phyloP scores from a whole-genome alignment of 2,888 invertebrate species.

The Daptonema setosum region DNA sequence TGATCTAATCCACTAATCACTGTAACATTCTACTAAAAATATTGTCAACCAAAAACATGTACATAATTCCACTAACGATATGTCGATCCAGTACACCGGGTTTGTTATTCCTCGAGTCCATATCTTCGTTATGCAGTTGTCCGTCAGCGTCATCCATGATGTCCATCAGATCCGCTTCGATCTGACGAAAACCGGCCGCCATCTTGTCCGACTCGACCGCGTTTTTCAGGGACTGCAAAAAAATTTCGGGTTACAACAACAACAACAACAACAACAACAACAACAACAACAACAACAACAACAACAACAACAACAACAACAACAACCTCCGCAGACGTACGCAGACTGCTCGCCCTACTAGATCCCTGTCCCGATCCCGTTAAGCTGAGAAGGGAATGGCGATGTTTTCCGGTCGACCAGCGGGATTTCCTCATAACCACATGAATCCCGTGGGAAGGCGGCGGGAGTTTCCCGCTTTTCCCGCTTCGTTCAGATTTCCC shows the following conservation, averaged over 20 bases:
- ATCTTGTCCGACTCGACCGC: neutral
- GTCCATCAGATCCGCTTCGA: neutral
- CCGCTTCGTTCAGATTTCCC: no score
- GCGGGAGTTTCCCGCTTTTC: no score
- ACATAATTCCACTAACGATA: no score
- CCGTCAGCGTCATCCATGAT: neutral
- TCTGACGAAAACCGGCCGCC: neutral
- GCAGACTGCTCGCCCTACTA: no score
- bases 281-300: neutral
- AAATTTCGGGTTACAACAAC: neutral
- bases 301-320: neutral
- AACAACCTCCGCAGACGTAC: neutral
- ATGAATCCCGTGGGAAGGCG: no score
- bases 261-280: neutral
- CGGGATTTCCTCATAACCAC: no score
- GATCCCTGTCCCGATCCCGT: no score
- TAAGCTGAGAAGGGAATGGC: no score
- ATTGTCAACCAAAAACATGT: no score
- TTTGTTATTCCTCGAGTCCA: neutral
- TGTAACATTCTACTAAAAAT: no score
- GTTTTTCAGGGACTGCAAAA: neutral
- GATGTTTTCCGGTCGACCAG: no score
- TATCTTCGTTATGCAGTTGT: constrained; percentile 1
- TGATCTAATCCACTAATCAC: no score
- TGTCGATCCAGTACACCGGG: neutral